Evolutionary conservation across 2,797 vertebrate genomes (phyloP).

Genomic region (Xerus rutilus): DNA sequence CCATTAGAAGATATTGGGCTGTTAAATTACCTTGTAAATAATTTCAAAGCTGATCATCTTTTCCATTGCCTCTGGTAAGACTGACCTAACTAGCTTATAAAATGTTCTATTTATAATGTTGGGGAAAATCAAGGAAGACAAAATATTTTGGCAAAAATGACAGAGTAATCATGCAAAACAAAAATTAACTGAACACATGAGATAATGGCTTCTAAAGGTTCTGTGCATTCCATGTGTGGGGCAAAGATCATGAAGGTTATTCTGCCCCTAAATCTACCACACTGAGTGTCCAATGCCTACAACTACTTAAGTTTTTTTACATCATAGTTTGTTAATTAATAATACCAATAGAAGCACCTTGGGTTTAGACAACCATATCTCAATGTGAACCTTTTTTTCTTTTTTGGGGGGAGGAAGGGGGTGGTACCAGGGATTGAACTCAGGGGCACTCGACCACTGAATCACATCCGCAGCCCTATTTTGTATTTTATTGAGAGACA

Average conservation of each 20-base stretch:
- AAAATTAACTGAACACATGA: background rate
- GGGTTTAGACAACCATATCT: background rate
- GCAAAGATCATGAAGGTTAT: background rate
- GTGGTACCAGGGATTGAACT: no score
- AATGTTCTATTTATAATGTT: background rate
- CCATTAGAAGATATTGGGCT: background rate
- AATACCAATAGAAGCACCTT: background rate
- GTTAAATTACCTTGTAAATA: conserved; percentile 6
- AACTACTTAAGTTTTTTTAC: background rate
- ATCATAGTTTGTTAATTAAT: background rate
- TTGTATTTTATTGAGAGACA: no score
- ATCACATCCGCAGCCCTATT: no score
- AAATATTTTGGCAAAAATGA: background rate
- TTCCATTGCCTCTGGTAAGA: background rate
- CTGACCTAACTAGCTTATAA: background rate
- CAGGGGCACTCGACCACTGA: no score
- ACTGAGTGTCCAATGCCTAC: background rate
- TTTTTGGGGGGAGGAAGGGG: no score
- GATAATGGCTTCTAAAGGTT: background rate
- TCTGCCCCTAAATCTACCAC: background rate
- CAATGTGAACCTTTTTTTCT: background rate
- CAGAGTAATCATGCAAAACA: background rate
- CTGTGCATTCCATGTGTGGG: accelerated
- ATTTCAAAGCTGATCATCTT: conserved; percentile 38
- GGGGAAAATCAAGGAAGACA: background rate